Evolutionary conservation across 2,888 invertebrate genomes (phyloP).

Genomic region (Diogma glabrata): DNA sequence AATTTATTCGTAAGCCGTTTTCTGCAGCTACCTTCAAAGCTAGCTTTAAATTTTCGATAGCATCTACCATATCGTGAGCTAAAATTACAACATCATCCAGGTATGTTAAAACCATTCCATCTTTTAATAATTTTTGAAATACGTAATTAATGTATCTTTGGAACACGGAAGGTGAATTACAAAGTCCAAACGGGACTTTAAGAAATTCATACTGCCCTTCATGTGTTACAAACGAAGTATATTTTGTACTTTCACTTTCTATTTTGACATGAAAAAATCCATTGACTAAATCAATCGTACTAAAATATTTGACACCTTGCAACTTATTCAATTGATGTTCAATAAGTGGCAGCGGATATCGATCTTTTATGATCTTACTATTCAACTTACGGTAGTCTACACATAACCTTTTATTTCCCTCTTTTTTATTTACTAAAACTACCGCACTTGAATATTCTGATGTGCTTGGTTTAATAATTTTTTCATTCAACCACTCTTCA

Average conservation of each 20-base stretch:
- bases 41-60: constrained; percentile 15
- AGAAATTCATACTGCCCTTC: constrained; percentile 31
- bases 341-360: constrained; percentile 29
- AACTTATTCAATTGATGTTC: constrained; percentile 28
- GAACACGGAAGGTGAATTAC: constrained; percentile 28
- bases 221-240: constrained; percentile 30
- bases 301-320: constrained; percentile 22
- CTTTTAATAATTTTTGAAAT: constrained; percentile 13
- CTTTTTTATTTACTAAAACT: constrained; percentile 21
- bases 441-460: constrained; percentile 26
- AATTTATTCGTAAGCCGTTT: constrained; percentile 18
- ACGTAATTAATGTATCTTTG: constrained; percentile 19
- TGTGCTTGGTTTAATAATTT: constrained; percentile 24
- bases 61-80: constrained; percentile 12
- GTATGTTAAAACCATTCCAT: constrained; percentile 13
- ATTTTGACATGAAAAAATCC: constrained; percentile 28
- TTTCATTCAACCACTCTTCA: constrained; percentile 24
- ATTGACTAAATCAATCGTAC: constrained; percentile 25
- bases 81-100: constrained; percentile 17
- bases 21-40: constrained; percentile 16
- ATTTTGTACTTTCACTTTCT: constrained; percentile 21
- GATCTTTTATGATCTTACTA: constrained; percentile 25
- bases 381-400: constrained; percentile 32
- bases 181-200: constrained; percentile 30
- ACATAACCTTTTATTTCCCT: constrained; percentile 20